Percentiles rank a stretch among this genome's conserved stretches.
Evolutionary conservation across 1,140 invertebrate genomes (phyloP).

Genomic region (Delia radicum): DNA sequence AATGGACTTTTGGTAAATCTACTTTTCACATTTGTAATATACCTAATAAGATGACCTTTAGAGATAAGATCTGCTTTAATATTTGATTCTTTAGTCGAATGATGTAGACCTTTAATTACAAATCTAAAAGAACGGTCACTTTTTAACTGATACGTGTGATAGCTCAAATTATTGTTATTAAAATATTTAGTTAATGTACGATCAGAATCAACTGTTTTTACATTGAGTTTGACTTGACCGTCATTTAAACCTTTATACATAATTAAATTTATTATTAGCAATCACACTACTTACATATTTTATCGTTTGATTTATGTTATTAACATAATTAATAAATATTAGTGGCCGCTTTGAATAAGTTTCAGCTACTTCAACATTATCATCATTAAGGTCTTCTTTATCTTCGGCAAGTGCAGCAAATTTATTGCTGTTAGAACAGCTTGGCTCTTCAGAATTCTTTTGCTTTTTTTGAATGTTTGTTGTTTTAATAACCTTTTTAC

Average conservation of each 20-base stretch:
- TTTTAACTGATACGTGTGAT: constrained; percentile 30
- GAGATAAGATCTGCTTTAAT: constrained; percentile 30
- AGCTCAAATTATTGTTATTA: constrained; percentile 11
- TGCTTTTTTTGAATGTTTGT: too few species aligned
- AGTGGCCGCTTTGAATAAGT: constrained; percentile 6
- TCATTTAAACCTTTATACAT: constrained; percentile 27
- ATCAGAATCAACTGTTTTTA: constrained; percentile 25
- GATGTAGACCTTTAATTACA: constrained; percentile 36
- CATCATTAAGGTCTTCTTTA: not conserved
- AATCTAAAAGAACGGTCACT: constrained; percentile 31
- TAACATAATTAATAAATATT: constrained; percentile 14
- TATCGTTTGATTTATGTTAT: constrained; percentile 8
- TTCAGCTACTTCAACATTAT: not conserved
- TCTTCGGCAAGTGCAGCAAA: too few species aligned
- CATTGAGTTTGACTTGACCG: constrained; percentile 25
- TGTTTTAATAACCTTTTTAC: too few species aligned
- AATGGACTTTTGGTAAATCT: constrained; percentile 40
- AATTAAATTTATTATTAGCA: constrained; percentile 10
- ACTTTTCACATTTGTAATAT: constrained; percentile 36
- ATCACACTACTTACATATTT: constrained; percentile 7
- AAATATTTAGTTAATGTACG: constrained; percentile 25
- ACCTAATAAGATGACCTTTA: constrained; percentile 31
- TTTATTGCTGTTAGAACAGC: too few species aligned
- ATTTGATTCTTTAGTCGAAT: too few species aligned
- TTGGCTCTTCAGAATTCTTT: too few species aligned